Conservation (phyloP, 1,140 invertebrate genomes). For the Papilio helenus region DNA sequence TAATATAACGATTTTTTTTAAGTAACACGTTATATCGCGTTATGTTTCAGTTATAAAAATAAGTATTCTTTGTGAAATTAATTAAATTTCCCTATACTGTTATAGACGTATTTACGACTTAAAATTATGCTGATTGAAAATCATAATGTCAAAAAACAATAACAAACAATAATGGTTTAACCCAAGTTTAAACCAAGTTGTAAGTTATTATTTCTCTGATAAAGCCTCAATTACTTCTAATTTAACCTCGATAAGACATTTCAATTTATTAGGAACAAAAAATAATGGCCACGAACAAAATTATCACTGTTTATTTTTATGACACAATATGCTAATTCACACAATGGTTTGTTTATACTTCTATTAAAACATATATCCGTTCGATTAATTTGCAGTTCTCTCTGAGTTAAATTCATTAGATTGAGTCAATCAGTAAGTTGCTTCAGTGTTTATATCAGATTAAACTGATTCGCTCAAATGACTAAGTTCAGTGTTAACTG, state of each 20-base stretch:
- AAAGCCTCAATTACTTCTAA: no score
- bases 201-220: no score
- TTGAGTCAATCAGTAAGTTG: not conserved
- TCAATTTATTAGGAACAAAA: not conserved
- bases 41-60: conserved; percentile 1
- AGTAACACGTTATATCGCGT: conserved; percentile 15
- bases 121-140: no score
- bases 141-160: no score
- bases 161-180: no score
- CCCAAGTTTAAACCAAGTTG: no score
- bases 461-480: conserved; percentile 8
- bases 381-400: not conserved
- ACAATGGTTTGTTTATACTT: not conserved
- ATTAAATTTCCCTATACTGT: not conserved
- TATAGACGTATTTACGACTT: not conserved
- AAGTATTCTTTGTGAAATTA: conserved; percentile 1
- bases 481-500: not conserved
- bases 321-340: not conserved
- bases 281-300: not conserved
- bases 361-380: not conserved
- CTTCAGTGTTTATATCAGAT: conserved; percentile 12
- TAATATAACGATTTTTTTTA: not conserved
- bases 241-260: no score
- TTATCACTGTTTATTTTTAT: conserved; percentile 1
- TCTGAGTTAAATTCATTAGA: not conserved